phyloP scores from a whole-genome alignment of 2,888 invertebrate species.

The Epirrhoe tristata region DNA sequence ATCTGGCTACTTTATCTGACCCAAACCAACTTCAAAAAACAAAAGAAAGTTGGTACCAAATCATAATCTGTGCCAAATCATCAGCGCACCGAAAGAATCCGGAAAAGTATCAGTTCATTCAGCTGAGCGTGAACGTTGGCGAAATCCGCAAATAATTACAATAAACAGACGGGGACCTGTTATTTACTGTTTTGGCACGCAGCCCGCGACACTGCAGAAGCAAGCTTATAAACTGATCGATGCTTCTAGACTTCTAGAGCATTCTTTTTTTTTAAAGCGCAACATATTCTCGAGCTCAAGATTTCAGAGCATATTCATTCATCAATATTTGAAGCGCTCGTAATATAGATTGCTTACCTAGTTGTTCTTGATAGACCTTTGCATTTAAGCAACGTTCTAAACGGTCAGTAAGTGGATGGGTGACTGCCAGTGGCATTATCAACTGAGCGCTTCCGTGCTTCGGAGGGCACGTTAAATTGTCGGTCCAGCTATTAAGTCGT shows the following conservation, averaged over 20 bases:
- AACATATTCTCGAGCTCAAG: neutral
- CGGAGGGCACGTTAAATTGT: too few species aligned
- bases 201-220: conserved; percentile 60
- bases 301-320: too few species aligned
- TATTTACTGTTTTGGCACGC: conserved; percentile 57
- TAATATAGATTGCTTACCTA: too few species aligned
- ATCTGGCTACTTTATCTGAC: neutral
- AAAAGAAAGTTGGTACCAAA: conserved; percentile 8
- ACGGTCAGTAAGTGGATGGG: too few species aligned
- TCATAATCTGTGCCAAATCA: conserved; percentile 19
- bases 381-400: too few species aligned
- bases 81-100: conserved; percentile 33
- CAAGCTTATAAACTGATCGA: conserved; percentile 56
- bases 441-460: too few species aligned
- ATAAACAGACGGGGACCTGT: conserved; percentile 58
- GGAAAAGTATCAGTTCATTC: conserved; percentile 48
- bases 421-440: too few species aligned
- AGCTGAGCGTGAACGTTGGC: conserved; percentile 49
- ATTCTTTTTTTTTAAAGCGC: too few species aligned
- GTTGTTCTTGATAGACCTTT: too few species aligned
- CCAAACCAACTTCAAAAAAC: neutral
- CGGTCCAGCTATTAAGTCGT: too few species aligned
- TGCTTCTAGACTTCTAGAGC: conserved; percentile 46
- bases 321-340: too few species aligned
- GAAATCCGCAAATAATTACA: conserved; percentile 67